Evolutionary conservation across 2,797 vertebrate species (phyloP), one percentile per base, ranked within the genome.

Genomic region (Loriculus beryllinus): DNA sequence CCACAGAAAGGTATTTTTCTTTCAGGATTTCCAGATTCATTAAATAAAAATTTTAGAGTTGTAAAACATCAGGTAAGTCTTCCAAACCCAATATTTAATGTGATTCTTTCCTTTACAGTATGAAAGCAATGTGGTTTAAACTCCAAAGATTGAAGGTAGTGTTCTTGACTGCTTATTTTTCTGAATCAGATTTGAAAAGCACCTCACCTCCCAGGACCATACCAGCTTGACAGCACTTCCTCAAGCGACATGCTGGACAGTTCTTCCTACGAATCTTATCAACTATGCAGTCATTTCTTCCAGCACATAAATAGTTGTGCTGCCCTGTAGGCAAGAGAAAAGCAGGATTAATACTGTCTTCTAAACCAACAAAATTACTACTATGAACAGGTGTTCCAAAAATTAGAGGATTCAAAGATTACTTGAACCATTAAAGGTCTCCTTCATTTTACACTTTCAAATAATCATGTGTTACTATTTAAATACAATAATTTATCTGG

Each of bases 181-280:
- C 64, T 54, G 39, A 77, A 47, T 14, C 11, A 37, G 22, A 23
- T 35, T 43, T 48, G 45, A 78, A 45, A 75, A 90, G 28, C 31
- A 82, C 51, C 88, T 97, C 98, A 99, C 99, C 99, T 99, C 99
- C 99, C 19, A 99, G 98, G 94, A 99, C 99, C 99, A 99, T 99
- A 78, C 99, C 99, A 1, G 99, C 99, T 95, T 99, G 99, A 93
- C 99, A 99, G 97, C 99, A 99, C 96, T 99, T 99, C 95, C 99
- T 97, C 72, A 99, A 98, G 76, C 99, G 99, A 96, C 99, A 99
- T 0, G 99, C 99, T 6, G 99, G 99, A 89, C 99, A 99, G 94
- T 99, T 99, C 97, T 99, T 99, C 91, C 99, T 98, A 78, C 99
- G 98, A 90, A 99, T 99, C 97, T 99, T 99, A 97, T 99, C 99